phyloP scores from a whole-genome alignment of 2,113 vertebrate species.

The Cairina moschata region DNA sequence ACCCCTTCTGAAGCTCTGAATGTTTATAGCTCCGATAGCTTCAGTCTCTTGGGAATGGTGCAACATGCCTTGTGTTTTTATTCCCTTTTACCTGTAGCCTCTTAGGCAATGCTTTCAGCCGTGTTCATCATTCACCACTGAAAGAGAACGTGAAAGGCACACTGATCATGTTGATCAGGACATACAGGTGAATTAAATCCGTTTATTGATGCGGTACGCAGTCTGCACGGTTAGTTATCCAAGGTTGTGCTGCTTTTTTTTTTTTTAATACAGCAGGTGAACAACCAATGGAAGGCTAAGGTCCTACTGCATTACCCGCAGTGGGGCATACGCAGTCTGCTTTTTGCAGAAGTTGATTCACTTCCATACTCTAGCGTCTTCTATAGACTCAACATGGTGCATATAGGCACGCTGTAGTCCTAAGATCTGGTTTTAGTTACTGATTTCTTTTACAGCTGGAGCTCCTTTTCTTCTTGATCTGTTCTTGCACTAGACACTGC shows the following conservation, averaged over 20 bases:
- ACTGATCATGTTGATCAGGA: neutral
- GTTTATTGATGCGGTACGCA: neutral
- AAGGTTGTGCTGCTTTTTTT: accelerated
- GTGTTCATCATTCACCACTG: neutral
- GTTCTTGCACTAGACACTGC: neutral
- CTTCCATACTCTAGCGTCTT: neutral
- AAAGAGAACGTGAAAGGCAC: neutral
- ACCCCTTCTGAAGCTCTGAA: neutral
- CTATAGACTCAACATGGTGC: accelerated
- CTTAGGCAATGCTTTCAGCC: neutral
- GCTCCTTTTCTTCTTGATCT: neutral
- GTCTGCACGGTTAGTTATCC: neutral
- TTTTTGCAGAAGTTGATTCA: neutral
- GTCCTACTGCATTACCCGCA: neutral
- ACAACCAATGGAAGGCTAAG: neutral
- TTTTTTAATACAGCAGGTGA: neutral
- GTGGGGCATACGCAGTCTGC: too few relatives aligned
- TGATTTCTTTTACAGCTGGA: neutral
- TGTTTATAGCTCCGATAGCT: neutral
- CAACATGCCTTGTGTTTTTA: neutral
- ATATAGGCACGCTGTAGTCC: neutral
- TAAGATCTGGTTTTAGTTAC: neutral
- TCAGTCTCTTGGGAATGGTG: neutral
- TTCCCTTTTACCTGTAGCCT: neutral
- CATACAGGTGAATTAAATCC: neutral